Evolutionary conservation across 2,888 invertebrate species (phyloP).

Genomic region (Quadriops clusia): DNA sequence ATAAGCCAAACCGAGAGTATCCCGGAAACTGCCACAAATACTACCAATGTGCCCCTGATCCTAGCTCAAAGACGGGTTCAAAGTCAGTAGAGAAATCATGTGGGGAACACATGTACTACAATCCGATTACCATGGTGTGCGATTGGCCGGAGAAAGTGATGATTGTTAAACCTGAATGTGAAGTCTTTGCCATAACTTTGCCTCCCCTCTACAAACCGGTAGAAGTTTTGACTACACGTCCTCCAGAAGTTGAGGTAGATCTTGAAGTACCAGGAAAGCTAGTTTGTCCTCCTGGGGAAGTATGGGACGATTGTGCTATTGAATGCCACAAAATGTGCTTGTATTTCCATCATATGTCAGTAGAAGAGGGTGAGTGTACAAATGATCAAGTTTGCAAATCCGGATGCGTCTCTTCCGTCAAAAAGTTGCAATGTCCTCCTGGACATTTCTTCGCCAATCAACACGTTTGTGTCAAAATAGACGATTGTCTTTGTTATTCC

Average conservation of each 20-base stretch:
- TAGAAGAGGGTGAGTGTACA: slow-evolving; percentile 36
- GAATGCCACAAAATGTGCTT: slow-evolving; percentile 61
- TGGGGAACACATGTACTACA: slow-evolving; percentile 51
- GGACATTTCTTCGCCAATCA: slow-evolving; percentile 60
- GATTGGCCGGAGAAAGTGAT: slow-evolving; percentile 41
- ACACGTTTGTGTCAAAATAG: slow-evolving; percentile 55
- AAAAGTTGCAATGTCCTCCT: slow-evolving; percentile 40
- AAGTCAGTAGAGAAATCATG: slow-evolving; percentile 51
- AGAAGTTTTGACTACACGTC: neutral
- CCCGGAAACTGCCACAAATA: slow-evolving; percentile 56
- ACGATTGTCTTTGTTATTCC: slow-evolving; percentile 66
- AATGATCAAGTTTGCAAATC: slow-evolving; percentile 33
- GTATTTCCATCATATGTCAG: slow-evolving; percentile 43
- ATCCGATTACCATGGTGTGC: slow-evolving; percentile 46
- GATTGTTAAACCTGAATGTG: slow-evolving; percentile 49
- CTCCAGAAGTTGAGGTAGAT: neutral
- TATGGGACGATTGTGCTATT: slow-evolving; percentile 58
- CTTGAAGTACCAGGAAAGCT: slow-evolving; percentile 1
- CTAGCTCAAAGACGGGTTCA: slow-evolving; percentile 24
- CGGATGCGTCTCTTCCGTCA: slow-evolving; percentile 27
- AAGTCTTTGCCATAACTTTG: slow-evolving; percentile 9
- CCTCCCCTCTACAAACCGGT: neutral
- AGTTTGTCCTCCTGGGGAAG: slow-evolving; percentile 37
- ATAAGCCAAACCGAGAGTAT: slow-evolving; percentile 47
- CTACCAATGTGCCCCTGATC: slow-evolving; percentile 55